A percentile compares a stretch with the other conserved stretches of the same genome.
phyloP scores from a whole-genome alignment of 2,797 vertebrate species.

The Ficedula albicollis region DNA sequence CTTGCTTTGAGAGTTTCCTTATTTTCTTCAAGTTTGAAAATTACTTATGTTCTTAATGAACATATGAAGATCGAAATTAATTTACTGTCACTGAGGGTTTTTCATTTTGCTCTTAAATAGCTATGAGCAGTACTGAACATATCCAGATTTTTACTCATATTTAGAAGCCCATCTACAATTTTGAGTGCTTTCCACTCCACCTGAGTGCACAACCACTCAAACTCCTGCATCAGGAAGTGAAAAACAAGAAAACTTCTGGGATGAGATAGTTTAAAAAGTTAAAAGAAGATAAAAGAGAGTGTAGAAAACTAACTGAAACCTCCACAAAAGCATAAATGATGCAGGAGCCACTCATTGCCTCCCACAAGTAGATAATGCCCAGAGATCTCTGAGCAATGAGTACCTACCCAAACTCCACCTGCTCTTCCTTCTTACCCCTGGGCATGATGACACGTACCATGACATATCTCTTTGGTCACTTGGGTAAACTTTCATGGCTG shows the following conservation, averaged over 20 bases:
- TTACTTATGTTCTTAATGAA: neutral
- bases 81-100: accelerated
- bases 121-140: neutral
- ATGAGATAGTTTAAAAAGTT: neutral
- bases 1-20: neutral
- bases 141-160: neutral
- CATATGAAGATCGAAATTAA: neutral
- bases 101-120: neutral
- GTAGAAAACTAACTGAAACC: accelerated
- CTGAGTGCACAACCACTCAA: accelerated
- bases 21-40: neutral
- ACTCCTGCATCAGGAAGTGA: neutral
- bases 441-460: neutral
- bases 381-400: neutral
- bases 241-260: neutral
- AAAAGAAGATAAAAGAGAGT: neutral
- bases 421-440: neutral
- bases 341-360: neutral
- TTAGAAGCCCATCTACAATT: neutral
- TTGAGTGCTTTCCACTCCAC: neutral
- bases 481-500: neutral
- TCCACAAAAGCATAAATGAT: accelerated
- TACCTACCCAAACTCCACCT: neutral
- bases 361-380: accelerated
- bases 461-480: neutral